These are phyloP conservation scores for Ophioninae sp. DNA, from an alignment of 2,888 invertebrate genomes.

Conservation along the genomic window DNA sequence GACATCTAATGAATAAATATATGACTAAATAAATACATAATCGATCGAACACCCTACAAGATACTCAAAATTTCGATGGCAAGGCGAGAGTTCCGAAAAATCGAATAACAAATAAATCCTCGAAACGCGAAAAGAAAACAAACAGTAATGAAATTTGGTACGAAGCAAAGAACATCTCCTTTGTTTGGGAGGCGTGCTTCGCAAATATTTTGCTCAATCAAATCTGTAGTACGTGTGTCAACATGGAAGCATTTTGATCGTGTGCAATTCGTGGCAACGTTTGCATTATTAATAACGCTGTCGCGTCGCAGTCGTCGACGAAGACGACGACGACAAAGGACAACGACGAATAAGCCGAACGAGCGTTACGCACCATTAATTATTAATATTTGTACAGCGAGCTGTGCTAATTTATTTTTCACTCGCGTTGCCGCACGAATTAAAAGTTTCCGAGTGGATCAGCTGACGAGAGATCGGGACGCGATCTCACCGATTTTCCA, in stretches of 20 bases:
- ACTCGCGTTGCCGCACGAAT: background rate
- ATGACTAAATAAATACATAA: background rate
- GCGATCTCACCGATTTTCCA: background rate
- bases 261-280: constrained; percentile 20
- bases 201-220: background rate
- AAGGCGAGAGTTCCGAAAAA: background rate
- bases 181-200: background rate
- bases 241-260: background rate
- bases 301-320: background rate
- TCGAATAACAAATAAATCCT: background rate
- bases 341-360: constrained; percentile 31
- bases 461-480: constrained; percentile 11
- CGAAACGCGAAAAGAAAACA: background rate
- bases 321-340: constrained; percentile 2
- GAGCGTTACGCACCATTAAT: background rate
- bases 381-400: constrained; percentile 36
- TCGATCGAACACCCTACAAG: background rate
- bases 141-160: background rate
- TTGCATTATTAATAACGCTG: constrained; percentile 41
- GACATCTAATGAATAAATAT: background rate
- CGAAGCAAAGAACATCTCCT: background rate
- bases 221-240: constrained; percentile 1
- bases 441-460: background rate
- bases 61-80: background rate
- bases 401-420: constrained; percentile 5